A percentile compares a stretch with the other conserved stretches of the same genome.
These are phyloP conservation scores for Trogon surrucura DNA, from an alignment of 2,113 vertebrate genomes.

Conservation along the genomic window DNA sequence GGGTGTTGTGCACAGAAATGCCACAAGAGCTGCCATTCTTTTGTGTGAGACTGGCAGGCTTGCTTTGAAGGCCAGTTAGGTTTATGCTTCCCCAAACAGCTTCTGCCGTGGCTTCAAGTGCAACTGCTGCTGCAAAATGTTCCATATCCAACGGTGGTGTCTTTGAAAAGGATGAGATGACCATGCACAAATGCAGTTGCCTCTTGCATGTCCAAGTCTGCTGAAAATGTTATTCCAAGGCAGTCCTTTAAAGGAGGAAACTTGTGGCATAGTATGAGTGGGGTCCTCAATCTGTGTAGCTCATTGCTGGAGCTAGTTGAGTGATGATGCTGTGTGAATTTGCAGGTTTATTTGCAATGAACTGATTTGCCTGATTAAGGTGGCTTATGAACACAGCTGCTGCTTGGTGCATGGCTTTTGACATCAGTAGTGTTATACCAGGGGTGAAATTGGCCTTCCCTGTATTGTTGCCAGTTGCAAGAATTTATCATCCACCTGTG, in stretches of 20 bases:
- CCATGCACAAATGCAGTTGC: accelerated
- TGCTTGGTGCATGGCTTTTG: neutral
- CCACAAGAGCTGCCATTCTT: neutral
- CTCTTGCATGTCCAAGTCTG: neutral
- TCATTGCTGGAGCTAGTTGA: neutral
- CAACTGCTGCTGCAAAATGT: neutral
- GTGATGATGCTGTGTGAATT: neutral
- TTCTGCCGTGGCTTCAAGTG: neutral
- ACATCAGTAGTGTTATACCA: neutral
- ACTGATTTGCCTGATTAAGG: neutral
- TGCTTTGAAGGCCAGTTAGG: neutral
- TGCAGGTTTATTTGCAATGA: neutral
- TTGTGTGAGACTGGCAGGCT: neutral
- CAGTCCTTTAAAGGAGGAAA: neutral
- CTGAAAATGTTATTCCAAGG: neutral
- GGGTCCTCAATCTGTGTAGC: neutral
- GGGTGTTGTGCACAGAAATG: neutral
- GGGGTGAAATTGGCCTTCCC: neutral
- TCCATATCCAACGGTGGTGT: neutral
- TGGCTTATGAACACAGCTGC: neutral
- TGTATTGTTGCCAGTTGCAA: constrained; percentile 10
- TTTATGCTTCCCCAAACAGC: neutral
- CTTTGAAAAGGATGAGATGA: neutral
- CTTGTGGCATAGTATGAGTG: neutral
- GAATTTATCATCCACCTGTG: constrained; percentile 66